Conservation (phyloP, 2,888 invertebrate species). For the Platynereis dumerilii region DNA sequence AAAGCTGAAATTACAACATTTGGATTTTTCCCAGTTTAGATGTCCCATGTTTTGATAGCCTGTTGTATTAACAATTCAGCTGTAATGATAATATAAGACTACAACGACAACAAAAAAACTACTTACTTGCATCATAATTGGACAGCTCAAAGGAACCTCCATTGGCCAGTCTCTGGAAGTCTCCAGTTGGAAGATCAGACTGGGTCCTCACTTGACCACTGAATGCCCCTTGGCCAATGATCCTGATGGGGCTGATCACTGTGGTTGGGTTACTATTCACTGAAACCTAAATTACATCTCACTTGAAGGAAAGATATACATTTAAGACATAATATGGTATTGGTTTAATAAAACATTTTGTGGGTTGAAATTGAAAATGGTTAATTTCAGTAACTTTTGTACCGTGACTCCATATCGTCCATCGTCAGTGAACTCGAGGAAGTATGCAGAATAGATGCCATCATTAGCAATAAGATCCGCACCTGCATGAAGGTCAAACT, state of each 20-base stretch:
- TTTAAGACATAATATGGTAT: no score
- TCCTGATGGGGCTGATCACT: slow-evolving; percentile 1
- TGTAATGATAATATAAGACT: no score
- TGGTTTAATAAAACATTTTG: no score
- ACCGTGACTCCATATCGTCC: slow-evolving; percentile 59
- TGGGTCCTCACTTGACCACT: background rate
- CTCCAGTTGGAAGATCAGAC: background rate
- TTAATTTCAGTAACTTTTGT: no score
- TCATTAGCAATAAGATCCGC: slow-evolving; percentile 73
- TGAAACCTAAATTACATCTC: background rate
- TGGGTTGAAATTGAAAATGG: no score
- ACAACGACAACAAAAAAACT: background rate
- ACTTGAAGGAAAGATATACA: no score
- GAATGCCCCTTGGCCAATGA: background rate
- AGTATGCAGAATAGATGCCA: slow-evolving; percentile 73
- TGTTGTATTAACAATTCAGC: no score
- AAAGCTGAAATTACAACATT: no score
- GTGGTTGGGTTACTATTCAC: slow-evolving; percentile 10
- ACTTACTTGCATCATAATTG: background rate
- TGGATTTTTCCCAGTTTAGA: no score
- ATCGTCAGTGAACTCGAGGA: slow-evolving; percentile 62
- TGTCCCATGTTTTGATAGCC: no score
- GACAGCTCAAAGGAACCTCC: slow-evolving; percentile 1
- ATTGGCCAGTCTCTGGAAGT: slow-evolving; percentile 7
- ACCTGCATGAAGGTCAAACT: no score